Conservation (phyloP, 2,113 vertebrate genomes). For the Clarias magur region DNA sequence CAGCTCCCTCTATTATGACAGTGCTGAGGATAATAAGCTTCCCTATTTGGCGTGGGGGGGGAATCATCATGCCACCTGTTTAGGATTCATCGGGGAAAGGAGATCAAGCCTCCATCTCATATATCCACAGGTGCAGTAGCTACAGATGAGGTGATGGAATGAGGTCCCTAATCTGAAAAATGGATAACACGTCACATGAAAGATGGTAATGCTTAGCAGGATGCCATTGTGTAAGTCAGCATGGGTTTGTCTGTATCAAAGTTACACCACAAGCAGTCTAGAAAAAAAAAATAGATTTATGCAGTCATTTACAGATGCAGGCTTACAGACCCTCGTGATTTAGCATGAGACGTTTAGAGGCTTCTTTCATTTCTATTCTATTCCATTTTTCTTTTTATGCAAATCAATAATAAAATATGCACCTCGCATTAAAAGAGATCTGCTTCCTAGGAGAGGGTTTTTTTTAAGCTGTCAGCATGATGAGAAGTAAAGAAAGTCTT, state of each 20-base stretch:
- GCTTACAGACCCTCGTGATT: neutral
- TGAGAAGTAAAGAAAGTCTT: slow-evolving; percentile 26
- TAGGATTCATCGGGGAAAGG: slow-evolving; percentile 43
- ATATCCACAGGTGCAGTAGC: slow-evolving; percentile 39
- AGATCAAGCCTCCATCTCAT: slow-evolving; percentile 42
- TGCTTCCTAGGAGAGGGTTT: slow-evolving; percentile 20
- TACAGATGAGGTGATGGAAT: slow-evolving; percentile 47
- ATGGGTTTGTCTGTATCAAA: slow-evolving; percentile 29
- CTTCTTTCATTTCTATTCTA: slow-evolving; percentile 27
- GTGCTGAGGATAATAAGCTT: slow-evolving; percentile 32
- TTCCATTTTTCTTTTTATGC: slow-evolving; percentile 6
- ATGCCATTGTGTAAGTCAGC: slow-evolving; percentile 26
- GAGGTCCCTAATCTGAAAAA: slow-evolving; percentile 41
- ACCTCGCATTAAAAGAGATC: neutral
- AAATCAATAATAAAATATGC: slow-evolving; percentile 23
- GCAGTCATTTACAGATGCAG: neutral
- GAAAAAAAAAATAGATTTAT: slow-evolving; percentile 19
- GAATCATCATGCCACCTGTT: slow-evolving; percentile 42
- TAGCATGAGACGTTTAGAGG: neutral
- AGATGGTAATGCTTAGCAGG: slow-evolving; percentile 26
- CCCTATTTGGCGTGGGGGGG: slow-evolving; percentile 17
- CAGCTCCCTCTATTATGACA: slow-evolving; percentile 29
- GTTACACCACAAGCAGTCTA: neutral
- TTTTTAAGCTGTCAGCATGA: slow-evolving; percentile 11
- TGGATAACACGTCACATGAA: slow-evolving; percentile 23